Base-by-base conservation (phyloP, 2,113 vertebrate genomes). In the Syngnathus scovelli region DNA sequence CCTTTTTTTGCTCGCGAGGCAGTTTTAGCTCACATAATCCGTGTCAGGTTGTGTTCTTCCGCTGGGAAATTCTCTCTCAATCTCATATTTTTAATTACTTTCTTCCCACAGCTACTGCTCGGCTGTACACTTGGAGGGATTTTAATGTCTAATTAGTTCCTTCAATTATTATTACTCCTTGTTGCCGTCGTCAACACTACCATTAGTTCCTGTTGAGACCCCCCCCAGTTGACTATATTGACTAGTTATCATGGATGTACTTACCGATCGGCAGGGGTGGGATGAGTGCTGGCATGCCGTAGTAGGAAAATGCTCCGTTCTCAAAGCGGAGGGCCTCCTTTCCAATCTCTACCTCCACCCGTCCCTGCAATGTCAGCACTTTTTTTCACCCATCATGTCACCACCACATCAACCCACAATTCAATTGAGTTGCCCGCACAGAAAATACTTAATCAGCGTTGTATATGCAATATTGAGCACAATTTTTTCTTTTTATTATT, bases 301-400 rank as follows among this genome's bases (percentile, higher is more conserved):
- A 99, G 87, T 95, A 96, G 66, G 96, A 96, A 84, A 99, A 99
- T 0, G 95, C 94, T 72, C 95, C 96, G 0, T 98, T 98, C 89
- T 98, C 96, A 89, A 98, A 98, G 64, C 93, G 93, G 62, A 99
- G 90, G 52, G 90, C 94, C 86, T 98, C 96, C 80, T 97, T 98
- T 70, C 96, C 94, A 0, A 99, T 93, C 75, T 98, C 96, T 68
- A 99, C 96, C 79, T 96, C 94, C 79, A 99, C 96, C 70, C 94
- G 95, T 48, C 96, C 96, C 96, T 99, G 87, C 43, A 86, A 74
- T 2, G 37, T 56, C 37, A 75, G 60, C 60, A 84, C 51, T 21
- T 11, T 0, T 51, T 2, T 33, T 33, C 27, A 33, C 27, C 27
- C 27, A 33, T 33, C 33, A 19, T 49, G 23, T 33, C 61, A 48